Base-by-base conservation (phyloP, 2,113 vertebrate genomes). In the Ptilorrhoa leucosticta region DNA sequence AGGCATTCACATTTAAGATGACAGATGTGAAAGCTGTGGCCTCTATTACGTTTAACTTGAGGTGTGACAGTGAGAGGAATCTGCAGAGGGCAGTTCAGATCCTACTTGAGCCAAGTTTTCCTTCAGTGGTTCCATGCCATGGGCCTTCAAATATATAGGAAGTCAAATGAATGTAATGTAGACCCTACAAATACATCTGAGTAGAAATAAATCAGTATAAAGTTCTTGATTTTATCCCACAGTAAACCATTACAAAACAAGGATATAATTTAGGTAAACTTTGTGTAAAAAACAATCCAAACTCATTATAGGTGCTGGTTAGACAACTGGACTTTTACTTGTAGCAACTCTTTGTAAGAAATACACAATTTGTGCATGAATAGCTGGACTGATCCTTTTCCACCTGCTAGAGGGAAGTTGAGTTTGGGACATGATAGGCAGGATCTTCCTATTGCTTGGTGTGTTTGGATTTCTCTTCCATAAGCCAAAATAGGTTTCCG, bases 21-120 rank as follows among this genome's bases (percentile, higher is more conserved):
- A 24, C 15, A 44, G 58, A 16, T 7, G 1, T 24, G 12, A 66
- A 33, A n/a, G 21, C 71, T 19, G 0, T 2, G 1, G 51, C 51
- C 30, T 33, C 22, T 27, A 1, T 31, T 35, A 10, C 0, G 0
- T 64, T 68, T 19, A 15, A 12, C 9, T 31, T 0, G 0, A 28
- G 70, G 12, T 27, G 69, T 30, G 60, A 40, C 22, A 64, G 61
- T 2, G 6, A 26, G 10, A 6, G 26, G 28, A 35, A 1, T 33
- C 35, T 68, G 47, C 50, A 39, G 42, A 37, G 48, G 21, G 47
- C 20, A 35, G 4, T 40, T 65, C 48, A 17, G 5, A 5, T 50
- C 11, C 1, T 4, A 4, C 4, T 2, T 1, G 26, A 47, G 45
- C 21, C 6, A 13, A 21, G 2, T 45, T 42, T 60, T 60, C 40